phyloP scores from a whole-genome alignment of 1,140 invertebrate genomes.

The Hyposmocoma kahamanoa region DNA sequence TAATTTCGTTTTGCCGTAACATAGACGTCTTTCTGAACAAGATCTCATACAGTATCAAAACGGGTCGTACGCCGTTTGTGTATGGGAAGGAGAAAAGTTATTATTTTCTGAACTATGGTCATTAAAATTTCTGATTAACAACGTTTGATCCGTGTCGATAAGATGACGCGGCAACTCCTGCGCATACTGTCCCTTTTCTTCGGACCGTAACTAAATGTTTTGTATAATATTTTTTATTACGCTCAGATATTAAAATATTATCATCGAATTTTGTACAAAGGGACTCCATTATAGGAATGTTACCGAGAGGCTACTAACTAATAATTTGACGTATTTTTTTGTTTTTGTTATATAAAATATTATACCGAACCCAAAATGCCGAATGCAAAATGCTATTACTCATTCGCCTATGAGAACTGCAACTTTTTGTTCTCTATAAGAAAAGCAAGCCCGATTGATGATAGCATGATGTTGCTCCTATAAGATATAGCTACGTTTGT shows the following conservation, averaged over 20 bases:
- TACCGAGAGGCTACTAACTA: no score
- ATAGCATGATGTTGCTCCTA: no score
- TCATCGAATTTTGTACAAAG: slow-evolving; percentile 17
- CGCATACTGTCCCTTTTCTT: slow-evolving; percentile 50
- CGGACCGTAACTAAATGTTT: slow-evolving; percentile 61
- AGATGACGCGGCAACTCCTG: slow-evolving; percentile 58
- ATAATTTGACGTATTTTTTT: no score
- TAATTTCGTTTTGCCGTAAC: no score
- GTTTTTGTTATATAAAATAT: no score
- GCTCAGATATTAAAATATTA: slow-evolving; percentile 61
- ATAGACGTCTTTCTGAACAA: no score
- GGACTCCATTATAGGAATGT: slow-evolving; percentile 17
- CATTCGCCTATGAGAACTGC: no score
- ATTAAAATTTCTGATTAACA: slow-evolving; percentile 74
- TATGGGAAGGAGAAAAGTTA: slow-evolving; percentile 62
- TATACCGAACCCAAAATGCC: no score
- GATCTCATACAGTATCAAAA: slow-evolving; percentile 56
- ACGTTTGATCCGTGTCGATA: slow-evolving; percentile 67
- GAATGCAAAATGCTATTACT: no score
- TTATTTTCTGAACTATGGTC: slow-evolving; percentile 72
- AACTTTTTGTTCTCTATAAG: no score
- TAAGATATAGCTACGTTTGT: not conserved
- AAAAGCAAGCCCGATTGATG: no score
- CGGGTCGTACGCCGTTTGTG: slow-evolving; percentile 17
- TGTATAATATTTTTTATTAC: slow-evolving; percentile 49